Evolutionary conservation across 2,888 invertebrate genomes (phyloP).

Genomic region (Salpingus planirostris): DNA sequence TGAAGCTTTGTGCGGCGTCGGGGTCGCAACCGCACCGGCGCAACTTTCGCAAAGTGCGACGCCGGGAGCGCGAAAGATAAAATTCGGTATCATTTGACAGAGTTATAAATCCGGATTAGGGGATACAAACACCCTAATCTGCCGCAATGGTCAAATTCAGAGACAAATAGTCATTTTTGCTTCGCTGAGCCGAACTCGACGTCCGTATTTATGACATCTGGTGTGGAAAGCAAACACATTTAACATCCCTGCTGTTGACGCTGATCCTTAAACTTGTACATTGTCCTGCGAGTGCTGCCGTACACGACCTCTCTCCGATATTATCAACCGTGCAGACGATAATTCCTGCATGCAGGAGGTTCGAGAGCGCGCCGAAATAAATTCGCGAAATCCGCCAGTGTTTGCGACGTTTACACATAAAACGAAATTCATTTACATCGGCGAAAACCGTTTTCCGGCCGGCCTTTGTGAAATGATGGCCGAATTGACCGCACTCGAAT

Average conservation of each 20-base stretch:
- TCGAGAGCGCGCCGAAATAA: too few species aligned
- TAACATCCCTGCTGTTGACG: slow-evolving; percentile 31
- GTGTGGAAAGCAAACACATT: slow-evolving; percentile 35
- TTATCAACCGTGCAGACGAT: too few species aligned
- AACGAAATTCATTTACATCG: too few species aligned
- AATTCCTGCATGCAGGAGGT: too few species aligned
- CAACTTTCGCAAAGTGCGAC: slow-evolving; percentile 9
- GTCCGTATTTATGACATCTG: slow-evolving; percentile 36
- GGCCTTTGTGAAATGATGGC: too few species aligned
- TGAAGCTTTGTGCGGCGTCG: slow-evolving; percentile 4
- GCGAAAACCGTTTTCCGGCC: too few species aligned
- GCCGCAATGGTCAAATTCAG: slow-evolving; percentile 35
- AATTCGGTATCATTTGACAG: slow-evolving; percentile 15
- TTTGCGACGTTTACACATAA: too few species aligned
- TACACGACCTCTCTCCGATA: too few species aligned
- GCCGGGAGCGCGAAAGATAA: slow-evolving; percentile 21
- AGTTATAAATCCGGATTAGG: slow-evolving; percentile 34
- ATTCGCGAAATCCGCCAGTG: too few species aligned
- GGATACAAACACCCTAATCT: slow-evolving; percentile 33
- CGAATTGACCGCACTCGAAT: too few species aligned
- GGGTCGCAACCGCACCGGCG: too few species aligned
- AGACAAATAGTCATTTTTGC: slow-evolving; percentile 37
- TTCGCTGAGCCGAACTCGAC: slow-evolving; percentile 32
- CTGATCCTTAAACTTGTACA: slow-evolving; percentile 32
- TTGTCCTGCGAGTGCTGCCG: slow-evolving; percentile 17